These are phyloP conservation scores for Phengaris alcon DNA, from an alignment of 2,888 invertebrate genomes.

Conservation along the genomic window DNA sequence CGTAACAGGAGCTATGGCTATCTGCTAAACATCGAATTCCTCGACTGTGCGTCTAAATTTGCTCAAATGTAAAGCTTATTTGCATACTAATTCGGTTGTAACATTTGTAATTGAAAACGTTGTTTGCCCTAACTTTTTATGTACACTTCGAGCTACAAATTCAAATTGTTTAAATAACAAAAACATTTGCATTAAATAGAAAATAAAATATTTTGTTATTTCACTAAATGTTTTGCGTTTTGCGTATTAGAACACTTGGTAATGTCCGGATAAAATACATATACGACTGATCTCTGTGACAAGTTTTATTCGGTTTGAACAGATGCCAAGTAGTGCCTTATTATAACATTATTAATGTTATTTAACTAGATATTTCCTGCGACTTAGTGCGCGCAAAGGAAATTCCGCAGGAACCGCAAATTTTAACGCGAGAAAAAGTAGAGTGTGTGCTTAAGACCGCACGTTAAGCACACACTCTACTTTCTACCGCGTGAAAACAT, in stretches of 20 bases:
- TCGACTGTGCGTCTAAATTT: neutral
- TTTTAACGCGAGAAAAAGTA: too few species aligned
- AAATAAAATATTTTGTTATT: neutral
- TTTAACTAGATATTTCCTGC: too few species aligned
- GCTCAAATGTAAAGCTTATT: conserved; percentile 1
- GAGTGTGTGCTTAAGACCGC: too few species aligned
- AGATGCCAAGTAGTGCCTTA: too few species aligned
- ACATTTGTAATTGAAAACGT: conserved; percentile 8
- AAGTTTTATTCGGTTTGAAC: too few species aligned
- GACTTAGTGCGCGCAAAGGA: too few species aligned
- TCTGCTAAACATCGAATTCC: neutral
- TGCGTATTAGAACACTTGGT: neutral
- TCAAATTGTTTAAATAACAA: conserved; percentile 1
- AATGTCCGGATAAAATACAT: neutral
- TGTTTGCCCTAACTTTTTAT: conserved; percentile 3
- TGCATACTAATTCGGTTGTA: conserved; percentile 11
- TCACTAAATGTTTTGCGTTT: neutral
- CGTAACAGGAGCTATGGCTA: too few species aligned
- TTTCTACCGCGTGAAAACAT: too few species aligned
- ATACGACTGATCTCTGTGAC: too few species aligned
- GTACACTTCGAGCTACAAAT: neutral
- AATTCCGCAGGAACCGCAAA: too few species aligned
- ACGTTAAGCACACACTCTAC: too few species aligned
- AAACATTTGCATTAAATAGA: neutral
- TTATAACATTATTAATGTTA: too few species aligned